Conservation (phyloP, 2,888 invertebrate genomes). For the Folsomia manolachei region DNA sequence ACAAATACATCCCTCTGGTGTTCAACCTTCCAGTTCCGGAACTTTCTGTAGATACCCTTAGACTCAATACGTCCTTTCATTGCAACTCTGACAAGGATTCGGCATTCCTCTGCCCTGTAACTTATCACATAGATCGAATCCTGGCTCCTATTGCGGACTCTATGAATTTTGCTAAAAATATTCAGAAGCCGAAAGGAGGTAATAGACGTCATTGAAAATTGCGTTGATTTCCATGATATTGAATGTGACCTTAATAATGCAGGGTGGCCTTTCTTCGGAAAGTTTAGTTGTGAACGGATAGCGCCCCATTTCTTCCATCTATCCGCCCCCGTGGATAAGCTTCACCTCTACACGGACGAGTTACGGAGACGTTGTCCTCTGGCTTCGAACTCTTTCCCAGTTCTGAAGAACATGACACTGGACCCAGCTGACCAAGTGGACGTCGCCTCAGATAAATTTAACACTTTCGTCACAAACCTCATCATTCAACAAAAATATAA, state of each 20-base stretch:
- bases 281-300: constrained; percentile 34
- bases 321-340: constrained; percentile 24
- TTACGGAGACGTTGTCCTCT: constrained; percentile 25
- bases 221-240: too few species aligned
- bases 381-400: constrained; percentile 20
- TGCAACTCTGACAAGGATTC: constrained; percentile 24
- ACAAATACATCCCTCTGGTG: constrained; percentile 27
- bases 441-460: constrained; percentile 22
- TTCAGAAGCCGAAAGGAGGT: constrained; percentile 25
- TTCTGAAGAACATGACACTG: constrained; percentile 15
- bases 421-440: constrained; percentile 21
- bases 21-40: constrained; percentile 27
- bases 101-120: constrained; percentile 23
- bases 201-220: too few species aligned
- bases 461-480: not conserved
- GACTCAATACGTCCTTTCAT: constrained; percentile 23
- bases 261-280: constrained; percentile 9
- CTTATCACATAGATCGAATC: constrained; percentile 27
- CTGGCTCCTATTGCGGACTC: constrained; percentile 20
- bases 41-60: constrained; percentile 17
- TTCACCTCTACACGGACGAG: constrained; percentile 28
- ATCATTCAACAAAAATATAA: too few species aligned
- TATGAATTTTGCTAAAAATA: constrained; percentile 32
- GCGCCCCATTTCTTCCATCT: constrained; percentile 37
- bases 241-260: too few species aligned